These are phyloP conservation scores for Jacana jacana DNA, from an alignment of 2,113 vertebrate species.

Conservation along the genomic window DNA sequence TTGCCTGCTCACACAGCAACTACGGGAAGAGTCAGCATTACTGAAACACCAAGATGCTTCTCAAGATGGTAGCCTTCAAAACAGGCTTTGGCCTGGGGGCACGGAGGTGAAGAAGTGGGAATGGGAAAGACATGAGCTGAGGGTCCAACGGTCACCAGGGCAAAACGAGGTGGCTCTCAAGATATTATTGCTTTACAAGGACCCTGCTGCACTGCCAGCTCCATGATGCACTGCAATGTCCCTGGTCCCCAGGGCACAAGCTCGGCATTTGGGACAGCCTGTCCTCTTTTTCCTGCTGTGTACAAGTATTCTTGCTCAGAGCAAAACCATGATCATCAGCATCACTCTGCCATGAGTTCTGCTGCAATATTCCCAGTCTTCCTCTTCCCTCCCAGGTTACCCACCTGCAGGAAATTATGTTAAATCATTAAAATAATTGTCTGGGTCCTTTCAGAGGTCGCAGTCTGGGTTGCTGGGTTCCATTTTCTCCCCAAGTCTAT, in stretches of 20 bases:
- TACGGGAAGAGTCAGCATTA: not conserved
- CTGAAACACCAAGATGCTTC: not conserved
- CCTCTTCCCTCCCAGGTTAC: not conserved
- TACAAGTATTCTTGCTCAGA: not conserved
- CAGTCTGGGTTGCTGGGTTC: not conserved
- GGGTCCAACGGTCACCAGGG: accelerated
- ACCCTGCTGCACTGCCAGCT: not conserved
- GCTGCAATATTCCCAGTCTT: not conserved
- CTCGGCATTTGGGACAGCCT: not conserved
- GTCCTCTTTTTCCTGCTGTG: not conserved
- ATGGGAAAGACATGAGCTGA: not conserved
- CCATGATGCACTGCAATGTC: not conserved
- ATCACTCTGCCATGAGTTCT: not conserved
- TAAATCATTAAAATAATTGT: not conserved
- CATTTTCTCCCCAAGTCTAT: not conserved
- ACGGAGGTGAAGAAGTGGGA: accelerated
- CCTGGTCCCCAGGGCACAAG: not conserved
- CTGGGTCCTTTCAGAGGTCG: not conserved
- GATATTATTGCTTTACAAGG: not conserved
- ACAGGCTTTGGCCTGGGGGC: not conserved
- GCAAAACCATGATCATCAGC: not conserved
- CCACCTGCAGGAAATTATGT: not conserved
- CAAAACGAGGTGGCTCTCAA: accelerated
- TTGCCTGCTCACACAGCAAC: not conserved
- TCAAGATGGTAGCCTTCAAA: not conserved